Evolutionary conservation across 2,797 vertebrate species (phyloP).

Genomic region (Enteromius anoplus): DNA sequence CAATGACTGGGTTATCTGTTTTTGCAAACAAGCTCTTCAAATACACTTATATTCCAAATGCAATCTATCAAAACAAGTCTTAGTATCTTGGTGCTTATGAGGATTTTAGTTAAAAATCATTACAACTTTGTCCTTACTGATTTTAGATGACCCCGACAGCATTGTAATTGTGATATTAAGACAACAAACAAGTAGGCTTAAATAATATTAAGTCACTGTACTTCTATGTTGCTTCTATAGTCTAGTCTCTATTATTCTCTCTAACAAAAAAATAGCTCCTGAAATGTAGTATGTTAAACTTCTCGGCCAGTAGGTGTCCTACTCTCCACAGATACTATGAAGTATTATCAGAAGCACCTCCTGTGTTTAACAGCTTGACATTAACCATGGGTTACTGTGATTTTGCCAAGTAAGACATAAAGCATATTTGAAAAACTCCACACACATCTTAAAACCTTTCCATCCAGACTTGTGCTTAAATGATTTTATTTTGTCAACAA

Average conservation of each 20-base stretch:
- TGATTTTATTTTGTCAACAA: too few species aligned
- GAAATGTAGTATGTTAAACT: background rate
- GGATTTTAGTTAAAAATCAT: background rate
- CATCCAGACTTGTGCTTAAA: background rate
- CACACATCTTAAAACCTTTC: background rate
- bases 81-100: background rate
- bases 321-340: slow-evolving; percentile 53
- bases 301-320: slow-evolving; percentile 69
- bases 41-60: background rate
- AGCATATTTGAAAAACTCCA: too few species aligned
- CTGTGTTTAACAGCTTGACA: background rate
- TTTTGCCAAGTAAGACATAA: too few species aligned
- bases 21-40: background rate
- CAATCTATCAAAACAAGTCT: background rate
- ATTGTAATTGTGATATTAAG: background rate
- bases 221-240: background rate
- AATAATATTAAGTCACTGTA: background rate
- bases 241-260: background rate
- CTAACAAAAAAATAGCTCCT: background rate
- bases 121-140: background rate
- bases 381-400: too few species aligned
- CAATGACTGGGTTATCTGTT: too few species aligned
- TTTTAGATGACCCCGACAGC: background rate
- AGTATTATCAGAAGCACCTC: background rate
- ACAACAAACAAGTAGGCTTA: background rate